phyloP scores from a whole-genome alignment of 2,888 invertebrate genomes.

The Drosophila barbarae region DNA sequence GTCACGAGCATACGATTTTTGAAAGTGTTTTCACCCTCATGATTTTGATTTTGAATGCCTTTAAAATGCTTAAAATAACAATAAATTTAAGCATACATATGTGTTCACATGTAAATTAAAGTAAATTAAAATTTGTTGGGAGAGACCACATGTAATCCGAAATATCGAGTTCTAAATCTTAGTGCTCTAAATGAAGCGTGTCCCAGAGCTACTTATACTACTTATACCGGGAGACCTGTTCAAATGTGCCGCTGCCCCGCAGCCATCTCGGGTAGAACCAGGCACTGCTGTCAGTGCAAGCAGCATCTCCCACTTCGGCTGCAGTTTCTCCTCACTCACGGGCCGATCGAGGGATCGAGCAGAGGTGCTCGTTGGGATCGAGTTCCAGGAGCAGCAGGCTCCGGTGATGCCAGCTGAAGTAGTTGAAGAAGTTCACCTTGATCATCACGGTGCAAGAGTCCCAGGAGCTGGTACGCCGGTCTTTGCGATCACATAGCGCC shows the following conservation, averaged over 20 bases:
- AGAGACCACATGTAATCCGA: no score
- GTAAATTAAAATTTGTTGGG: no score
- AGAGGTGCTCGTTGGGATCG: slow-evolving; percentile 83
- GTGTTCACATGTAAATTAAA: no score
- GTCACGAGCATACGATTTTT: no score
- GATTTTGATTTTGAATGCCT: no score
- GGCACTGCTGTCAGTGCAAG: slow-evolving; percentile 97
- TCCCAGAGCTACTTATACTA: no score
- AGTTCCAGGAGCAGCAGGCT: slow-evolving; percentile 89
- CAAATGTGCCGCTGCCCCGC: slow-evolving; percentile 81
- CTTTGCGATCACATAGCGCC: slow-evolving; percentile 89
- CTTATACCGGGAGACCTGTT: slow-evolving; percentile 56
- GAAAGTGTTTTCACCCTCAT: no score
- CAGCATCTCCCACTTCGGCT: slow-evolving; percentile 91
- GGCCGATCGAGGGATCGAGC: slow-evolving; percentile 55
- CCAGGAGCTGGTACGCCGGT: slow-evolving; percentile 83
- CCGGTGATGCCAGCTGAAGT: slow-evolving; percentile 99
- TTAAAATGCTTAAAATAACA: no score
- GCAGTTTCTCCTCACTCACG: slow-evolving; percentile 81
- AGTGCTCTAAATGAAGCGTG: no score
- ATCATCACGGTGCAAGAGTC: slow-evolving; percentile 93
- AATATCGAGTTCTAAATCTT: no score
- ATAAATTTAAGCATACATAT: no score
- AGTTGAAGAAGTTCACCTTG: slow-evolving; percentile 97
- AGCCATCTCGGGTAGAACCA: slow-evolving; percentile 99